Percentiles rank a stretch among this genome's conserved stretches.
Conservation (phyloP, 2,113 vertebrate species). For the Micronycteris hirsuta region DNA sequence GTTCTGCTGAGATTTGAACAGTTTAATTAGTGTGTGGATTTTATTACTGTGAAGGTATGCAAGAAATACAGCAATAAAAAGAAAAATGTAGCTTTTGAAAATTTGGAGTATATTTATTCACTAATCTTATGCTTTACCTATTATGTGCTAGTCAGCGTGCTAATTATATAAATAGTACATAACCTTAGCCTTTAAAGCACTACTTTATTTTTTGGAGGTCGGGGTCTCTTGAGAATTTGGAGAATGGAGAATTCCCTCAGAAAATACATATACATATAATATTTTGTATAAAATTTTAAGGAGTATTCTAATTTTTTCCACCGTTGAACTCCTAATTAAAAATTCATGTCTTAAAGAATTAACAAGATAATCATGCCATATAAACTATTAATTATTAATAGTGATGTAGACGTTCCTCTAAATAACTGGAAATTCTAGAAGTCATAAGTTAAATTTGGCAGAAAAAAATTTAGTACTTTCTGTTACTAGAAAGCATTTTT, state of each 20-base stretch:
- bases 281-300: neutral
- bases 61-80: neutral
- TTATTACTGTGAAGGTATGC: neutral
- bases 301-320: neutral
- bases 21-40: neutral
- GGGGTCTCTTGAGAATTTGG: neutral
- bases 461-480: neutral
- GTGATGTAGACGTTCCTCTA: neutral
- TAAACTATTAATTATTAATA: slow-evolving; percentile 8
- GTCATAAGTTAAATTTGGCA: slow-evolving; percentile 31
- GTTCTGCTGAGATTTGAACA: neutral
- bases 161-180: neutral
- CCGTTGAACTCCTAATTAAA: neutral
- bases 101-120: neutral
- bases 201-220: neutral
- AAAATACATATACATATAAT: neutral
- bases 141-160: neutral
- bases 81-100: slow-evolving; percentile 19
- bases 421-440: slow-evolving; percentile 1
- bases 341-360: neutral
- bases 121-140: neutral
- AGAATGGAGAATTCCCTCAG: neutral
- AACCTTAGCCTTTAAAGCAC: neutral
- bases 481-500: slow-evolving; percentile 36
- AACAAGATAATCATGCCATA: neutral